phyloP scores from a whole-genome alignment of 2,797 vertebrate species.

The Alectoris magna region DNA sequence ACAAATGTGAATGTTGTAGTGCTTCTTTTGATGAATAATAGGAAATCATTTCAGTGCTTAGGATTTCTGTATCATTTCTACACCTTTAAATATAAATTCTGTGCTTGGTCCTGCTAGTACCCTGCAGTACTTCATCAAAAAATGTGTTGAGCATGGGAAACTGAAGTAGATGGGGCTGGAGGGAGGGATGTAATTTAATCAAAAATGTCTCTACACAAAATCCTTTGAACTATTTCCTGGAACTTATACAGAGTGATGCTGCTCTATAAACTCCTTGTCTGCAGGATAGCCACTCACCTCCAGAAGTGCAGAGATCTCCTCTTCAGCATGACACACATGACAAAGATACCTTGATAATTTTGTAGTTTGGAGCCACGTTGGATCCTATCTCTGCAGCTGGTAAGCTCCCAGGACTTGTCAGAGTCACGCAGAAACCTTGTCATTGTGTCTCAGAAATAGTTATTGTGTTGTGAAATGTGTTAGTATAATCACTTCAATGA shows the following conservation, averaged over 20 bases:
- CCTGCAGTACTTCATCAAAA: neutral
- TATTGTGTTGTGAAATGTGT: neutral
- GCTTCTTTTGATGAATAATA: neutral
- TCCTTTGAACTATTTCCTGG: neutral
- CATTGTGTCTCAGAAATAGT: neutral
- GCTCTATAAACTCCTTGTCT: neutral
- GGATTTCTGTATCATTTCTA: neutral
- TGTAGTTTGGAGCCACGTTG: neutral
- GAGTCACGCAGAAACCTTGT: neutral
- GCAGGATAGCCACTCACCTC: neutral
- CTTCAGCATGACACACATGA: neutral
- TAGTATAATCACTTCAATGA: neutral
- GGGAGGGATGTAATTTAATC: neutral
- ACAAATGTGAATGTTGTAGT: neutral
- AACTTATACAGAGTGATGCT: neutral
- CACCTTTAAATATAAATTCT: neutral
- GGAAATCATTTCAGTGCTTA: neutral
- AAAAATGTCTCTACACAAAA: neutral
- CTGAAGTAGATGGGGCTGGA: neutral
- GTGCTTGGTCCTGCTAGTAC: neutral
- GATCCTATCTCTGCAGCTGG: neutral
- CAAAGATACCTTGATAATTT: neutral
- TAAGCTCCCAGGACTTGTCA: neutral
- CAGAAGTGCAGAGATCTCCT: neutral
- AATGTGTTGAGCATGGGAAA: neutral